Evolutionary conservation across 35 echinoderm and acorn worm genomes (phyloP).

Genomic region (Heliocidaris tuberculata): DNA sequence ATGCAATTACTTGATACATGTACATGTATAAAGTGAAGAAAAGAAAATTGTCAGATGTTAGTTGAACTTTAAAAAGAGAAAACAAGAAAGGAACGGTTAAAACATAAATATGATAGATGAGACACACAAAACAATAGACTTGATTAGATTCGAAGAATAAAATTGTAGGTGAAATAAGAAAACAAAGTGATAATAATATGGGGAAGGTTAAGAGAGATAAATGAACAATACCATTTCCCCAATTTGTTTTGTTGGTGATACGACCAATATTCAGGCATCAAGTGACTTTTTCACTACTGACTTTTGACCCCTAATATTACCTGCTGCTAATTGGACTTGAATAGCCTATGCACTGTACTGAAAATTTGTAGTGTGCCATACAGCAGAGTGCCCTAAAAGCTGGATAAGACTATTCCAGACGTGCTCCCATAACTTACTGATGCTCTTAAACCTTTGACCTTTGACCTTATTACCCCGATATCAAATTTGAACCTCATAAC

Average conservation of each 20-base stretch:
- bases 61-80: neutral
- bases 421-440: too few relatives aligned
- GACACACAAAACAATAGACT: slow-evolving; percentile 7
- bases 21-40: neutral
- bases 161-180: neutral
- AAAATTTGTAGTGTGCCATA: too few relatives aligned
- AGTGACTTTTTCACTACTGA: neutral
- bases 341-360: neutral
- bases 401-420: neutral
- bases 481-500: too few relatives aligned
- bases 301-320: neutral
- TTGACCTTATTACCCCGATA: too few relatives aligned
- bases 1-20: neutral
- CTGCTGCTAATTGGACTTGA: neutral
- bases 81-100: neutral
- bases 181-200: neutral
- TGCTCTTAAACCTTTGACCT: too few relatives aligned
- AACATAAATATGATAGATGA: neutral
- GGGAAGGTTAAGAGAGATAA: neutral
- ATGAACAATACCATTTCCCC: neutral
- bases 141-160: neutral
- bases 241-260: neutral
- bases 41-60: neutral
- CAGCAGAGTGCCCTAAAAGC: neutral
- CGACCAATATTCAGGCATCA: neutral